A percentile compares a stretch with the other conserved stretches of the same genome.
phyloP scores from a whole-genome alignment of 2,113 vertebrate genomes.

The Rhizomys pruinosus region DNA sequence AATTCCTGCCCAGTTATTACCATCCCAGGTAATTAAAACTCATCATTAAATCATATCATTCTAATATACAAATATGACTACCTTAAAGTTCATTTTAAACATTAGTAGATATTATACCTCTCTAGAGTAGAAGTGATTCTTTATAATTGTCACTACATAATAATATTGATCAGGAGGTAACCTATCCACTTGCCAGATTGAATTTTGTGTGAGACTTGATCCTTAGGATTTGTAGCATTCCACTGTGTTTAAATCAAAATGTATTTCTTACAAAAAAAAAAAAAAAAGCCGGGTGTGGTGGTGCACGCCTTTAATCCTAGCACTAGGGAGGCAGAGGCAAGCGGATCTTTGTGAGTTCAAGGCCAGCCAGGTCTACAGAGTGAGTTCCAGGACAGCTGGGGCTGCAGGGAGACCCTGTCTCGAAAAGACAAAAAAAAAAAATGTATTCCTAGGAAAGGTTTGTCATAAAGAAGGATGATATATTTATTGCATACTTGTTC shows the following conservation, averaged over 20 bases:
- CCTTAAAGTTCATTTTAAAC: conserved; percentile 47
- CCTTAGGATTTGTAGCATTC: conserved; percentile 34
- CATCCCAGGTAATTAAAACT: conserved; percentile 92
- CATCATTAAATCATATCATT: not conserved
- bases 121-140: conserved; percentile 34
- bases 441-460: not conserved
- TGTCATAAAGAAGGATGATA: not conserved
- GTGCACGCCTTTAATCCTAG: not conserved
- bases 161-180: not conserved
- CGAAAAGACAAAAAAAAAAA: not conserved
- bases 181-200: conserved; percentile 46
- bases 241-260: conserved; percentile 29
- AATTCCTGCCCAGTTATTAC: conserved; percentile 91
- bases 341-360: not conserved
- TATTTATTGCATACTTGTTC: not conserved
- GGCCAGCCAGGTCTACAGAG: not conserved
- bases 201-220: conserved; percentile 1
- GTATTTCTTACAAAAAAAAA: too few relatives aligned
- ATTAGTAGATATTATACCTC: conserved; percentile 4
- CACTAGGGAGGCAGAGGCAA: not conserved
- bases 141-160: conserved; percentile 11
- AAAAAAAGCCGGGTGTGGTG: not conserved
- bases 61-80: conserved; percentile 1
- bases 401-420: not conserved
- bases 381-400: too few relatives aligned